Conservation (phyloP, 2,113 vertebrate genomes). For the Isichthys henryi region DNA sequence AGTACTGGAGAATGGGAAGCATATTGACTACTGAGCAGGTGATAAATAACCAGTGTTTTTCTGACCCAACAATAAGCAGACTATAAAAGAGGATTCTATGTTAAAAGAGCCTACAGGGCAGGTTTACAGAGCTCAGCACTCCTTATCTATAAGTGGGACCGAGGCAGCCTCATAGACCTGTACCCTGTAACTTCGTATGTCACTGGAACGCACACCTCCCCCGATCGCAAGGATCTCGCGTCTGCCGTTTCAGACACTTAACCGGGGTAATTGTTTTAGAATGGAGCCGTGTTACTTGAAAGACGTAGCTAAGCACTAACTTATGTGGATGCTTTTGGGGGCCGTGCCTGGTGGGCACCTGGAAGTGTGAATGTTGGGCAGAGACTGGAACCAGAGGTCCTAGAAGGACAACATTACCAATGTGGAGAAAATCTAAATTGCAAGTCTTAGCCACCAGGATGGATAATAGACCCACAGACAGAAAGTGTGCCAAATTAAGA, state of each 20-base stretch:
- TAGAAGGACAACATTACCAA: not conserved
- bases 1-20: not conserved
- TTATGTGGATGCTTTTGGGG: conserved; percentile 30
- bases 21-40: not conserved
- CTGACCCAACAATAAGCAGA: not conserved
- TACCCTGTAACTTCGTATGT: conserved; percentile 30
- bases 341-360: not conserved
- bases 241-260: conserved; percentile 51
- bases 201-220: conserved; percentile 12
- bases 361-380: conserved; percentile 1
- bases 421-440: not conserved
- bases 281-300: conserved; percentile 43
- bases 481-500: not conserved
- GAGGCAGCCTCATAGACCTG: conserved; percentile 16
- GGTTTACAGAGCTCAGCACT: not conserved
- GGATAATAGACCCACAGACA: not conserved
- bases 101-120: not conserved
- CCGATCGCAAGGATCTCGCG: conserved; percentile 22
- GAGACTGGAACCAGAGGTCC: not conserved
- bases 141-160: not conserved
- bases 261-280: conserved; percentile 51
- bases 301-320: conserved; percentile 44
- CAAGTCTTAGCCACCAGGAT: not conserved
- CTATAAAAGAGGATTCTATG: not conserved
- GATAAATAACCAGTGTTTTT: not conserved